Base-by-base conservation (phyloP, 1,140 invertebrate species). In the Trichomalopsis sarcophagae region DNA sequence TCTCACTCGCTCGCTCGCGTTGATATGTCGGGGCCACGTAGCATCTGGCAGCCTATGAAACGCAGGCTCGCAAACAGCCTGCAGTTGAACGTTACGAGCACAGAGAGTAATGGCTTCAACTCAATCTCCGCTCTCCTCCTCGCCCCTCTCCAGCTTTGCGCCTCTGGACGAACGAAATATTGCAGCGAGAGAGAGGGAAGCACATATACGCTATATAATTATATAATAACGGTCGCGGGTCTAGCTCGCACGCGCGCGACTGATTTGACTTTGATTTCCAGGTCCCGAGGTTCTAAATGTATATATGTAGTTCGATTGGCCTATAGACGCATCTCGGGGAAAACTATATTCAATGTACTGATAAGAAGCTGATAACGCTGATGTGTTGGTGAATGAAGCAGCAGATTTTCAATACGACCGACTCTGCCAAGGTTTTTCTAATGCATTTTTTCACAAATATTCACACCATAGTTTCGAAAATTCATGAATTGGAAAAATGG, bases 1-100 rank as follows among this genome's bases (percentile, higher is more conserved):
- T 78, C 44, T 78, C 76, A 0, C 27, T 36, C 33, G 33, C 33
- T 36, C 33, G 5, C 33, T 79, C 80, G 68, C 85, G 88, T 88
- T 89, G 88, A 90, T 90, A 89, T 90, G 89, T 90, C 88, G 88
- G 84, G 69, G 66, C 40, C 88, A 88, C 89, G 88, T 89, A 91
- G 90, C 90, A 90, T 90, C 89, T 90, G 90, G 90, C 88, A 88
- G 89, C 90, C 90, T 89, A 91, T 91, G 90, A 91, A 91, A 91
- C 88, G 89, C 90, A 91, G 89, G 81, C 87, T 84, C 82, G 81
- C 86, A 86, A 88, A 87, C 87, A 87, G 89, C 87, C 88, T 91
- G 90, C 89, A 89, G 89, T 84, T 91, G 90, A 91, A 87, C 87
- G 88, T 90, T 91, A 91, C 90, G 90, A 90, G 87, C 87, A 76